A percentile compares a stretch with the other conserved stretches of the same genome.
Conservation (phyloP, 2,797 vertebrate genomes). For the Harpagifer antarcticus region DNA sequence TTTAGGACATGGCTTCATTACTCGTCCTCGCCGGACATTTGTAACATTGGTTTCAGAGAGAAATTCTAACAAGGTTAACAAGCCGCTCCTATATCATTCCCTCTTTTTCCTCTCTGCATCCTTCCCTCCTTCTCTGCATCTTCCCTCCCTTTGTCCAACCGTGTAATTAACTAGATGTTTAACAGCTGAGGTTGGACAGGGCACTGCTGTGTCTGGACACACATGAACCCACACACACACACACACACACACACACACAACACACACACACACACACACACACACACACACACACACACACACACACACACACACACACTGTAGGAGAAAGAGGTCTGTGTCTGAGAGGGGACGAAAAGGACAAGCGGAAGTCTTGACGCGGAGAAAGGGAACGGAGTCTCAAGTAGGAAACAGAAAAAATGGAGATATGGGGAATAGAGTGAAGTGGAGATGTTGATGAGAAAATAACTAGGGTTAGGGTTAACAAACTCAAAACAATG, state of each 20-base stretch:
- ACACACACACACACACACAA: conserved; percentile 16
- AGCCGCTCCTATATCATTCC: conserved; percentile 28
- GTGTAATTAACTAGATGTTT: conserved; percentile 74
- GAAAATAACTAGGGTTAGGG: not conserved
- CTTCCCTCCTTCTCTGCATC: conserved; percentile 38
- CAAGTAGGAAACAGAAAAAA: not conserved
- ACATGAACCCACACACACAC: conserved; percentile 10
- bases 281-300: conserved; percentile 19
- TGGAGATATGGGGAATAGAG: not conserved
- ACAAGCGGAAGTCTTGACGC: conserved; percentile 14
- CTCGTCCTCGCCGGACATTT: conserved; percentile 49
- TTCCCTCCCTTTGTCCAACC: conserved; percentile 44
- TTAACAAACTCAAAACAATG: not conserved
- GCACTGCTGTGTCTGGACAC: conserved; percentile 65
- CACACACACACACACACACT: conserved; percentile 21
- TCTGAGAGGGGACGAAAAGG: conserved; percentile 14
- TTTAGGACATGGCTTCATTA: conserved; percentile 60
- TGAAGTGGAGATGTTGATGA: not conserved
- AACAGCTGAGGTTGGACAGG: conserved; percentile 71
- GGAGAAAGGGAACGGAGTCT: conserved; percentile 18
- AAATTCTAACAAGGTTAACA: conserved; percentile 63
- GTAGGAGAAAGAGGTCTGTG: conserved; percentile 31
- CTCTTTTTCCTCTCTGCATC: conserved; percentile 17
- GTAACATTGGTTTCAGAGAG: conserved; percentile 50
- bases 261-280: too few species aligned